Evolutionary conservation across 2,113 vertebrate genomes (phyloP), one percentile per base, ranked within the genome.

Genomic region (Dolichotis patagonum): DNA sequence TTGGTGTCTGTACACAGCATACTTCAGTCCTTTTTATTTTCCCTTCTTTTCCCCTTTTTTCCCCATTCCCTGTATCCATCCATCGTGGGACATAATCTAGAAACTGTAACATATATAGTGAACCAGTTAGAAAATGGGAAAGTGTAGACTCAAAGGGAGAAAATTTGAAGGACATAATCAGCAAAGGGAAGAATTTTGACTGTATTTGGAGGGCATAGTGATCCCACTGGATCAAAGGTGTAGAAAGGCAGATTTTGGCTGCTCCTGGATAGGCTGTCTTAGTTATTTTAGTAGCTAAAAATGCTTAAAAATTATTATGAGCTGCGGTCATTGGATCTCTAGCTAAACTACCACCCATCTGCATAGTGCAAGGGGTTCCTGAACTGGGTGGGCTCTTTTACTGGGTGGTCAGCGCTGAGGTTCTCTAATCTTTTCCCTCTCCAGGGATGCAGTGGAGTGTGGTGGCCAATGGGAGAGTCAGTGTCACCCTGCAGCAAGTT

Each of bases 371-470:
- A 8, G 26, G 85, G 52, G 58, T 16, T 24, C 46, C 54, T 54
- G 62, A 58, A 3, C 3, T 43, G 83, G 73, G 82, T 5, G 82
- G 73, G 78, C 13, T 49, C 54, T 65, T 60, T 56, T 60, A 22
- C 71, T n/a, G 65, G 60, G 63, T 17, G 1, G 71, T 65, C 92
- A 62, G 65, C 19, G 30, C 96, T 97, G 88, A 98, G 97, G 63
- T 65, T 95, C 78, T 98, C 7, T 97, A 87, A 94, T 97, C 96
- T 98, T 97, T 92, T 98, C 85, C 96, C 43, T 82, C 88, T 97
- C 96, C 63, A 98, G 97, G 97, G 97, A 98, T 95, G 94, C 97
- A 83, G 96, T 97, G 96, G 97, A 98, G 22, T 95, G 90, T 97
- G 97, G 96, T 96, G 97, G 96, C 95, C 97, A 92, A 11, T 97